Base-by-base conservation (phyloP, 2,888 invertebrate genomes). In the Ditula angustiorana region DNA sequence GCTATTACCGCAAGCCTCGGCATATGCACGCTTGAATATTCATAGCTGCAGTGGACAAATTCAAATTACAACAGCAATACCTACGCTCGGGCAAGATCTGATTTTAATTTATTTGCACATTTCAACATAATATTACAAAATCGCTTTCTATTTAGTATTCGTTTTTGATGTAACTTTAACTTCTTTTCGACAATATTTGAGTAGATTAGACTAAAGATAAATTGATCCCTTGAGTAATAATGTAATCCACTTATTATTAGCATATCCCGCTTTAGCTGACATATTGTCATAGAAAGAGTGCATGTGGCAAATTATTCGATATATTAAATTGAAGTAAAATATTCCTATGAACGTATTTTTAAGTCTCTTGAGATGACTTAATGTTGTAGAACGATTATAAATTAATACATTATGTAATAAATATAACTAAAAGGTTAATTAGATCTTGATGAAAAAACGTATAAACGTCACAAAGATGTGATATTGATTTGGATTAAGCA, bases 21-120 rank as follows among this genome's bases (percentile, higher is more conserved):
- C 52, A 52, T 52, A 53, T 52, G 46, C 41, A 52, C n/a, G 11
- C 24, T 11, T 61, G 35, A 55, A 55, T 61, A 60, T 52, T 60
- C 33, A 53, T 52, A 50, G 21, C 33, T 33, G 21, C 5, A 19
- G 33, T 50, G n/a, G 33, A 61, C 47, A 55, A 47, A 47, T 61
- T 47, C 26, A 21, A 47, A 35, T 26, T 26, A 11, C 13, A 41
- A 35, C 1, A 10, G 0, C 1, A 44, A 21, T 44, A 10, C 37
- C 5, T 13, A n/a, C 16, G n/a, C 23, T 21, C 16, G 35, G 13
- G 16, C 37, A 8, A 16, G 0, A 19, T 19, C 8, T 2, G 8
- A 41, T 19, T 41, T 41, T 19, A 19, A 16, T 10, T 49, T 19
- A 49, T 10, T 28, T 8, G 26, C 16, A 16, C 16, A 21, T 13